Percentiles rank a stretch among this genome's conserved stretches.
phyloP scores from a whole-genome alignment of 2,113 vertebrate genomes.

The Thalassarche chlororhynchos region DNA sequence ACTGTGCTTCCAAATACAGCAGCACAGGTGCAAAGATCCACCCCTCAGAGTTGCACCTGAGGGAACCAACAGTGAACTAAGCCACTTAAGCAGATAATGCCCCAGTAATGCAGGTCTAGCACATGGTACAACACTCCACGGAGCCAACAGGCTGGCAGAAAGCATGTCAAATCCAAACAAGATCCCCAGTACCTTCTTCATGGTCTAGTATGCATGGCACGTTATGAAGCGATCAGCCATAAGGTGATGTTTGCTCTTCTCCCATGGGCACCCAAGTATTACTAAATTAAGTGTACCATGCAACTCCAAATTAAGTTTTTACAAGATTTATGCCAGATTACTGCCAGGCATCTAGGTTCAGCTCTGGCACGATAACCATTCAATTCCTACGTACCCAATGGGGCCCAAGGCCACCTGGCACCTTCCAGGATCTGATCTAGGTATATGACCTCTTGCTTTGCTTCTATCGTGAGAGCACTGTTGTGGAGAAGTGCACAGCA shows the following conservation, averaged over 20 bases:
- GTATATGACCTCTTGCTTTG: neutral
- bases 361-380: neutral
- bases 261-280: neutral
- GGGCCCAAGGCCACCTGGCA: neutral
- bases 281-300: neutral
- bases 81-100: neutral
- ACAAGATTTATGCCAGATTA: neutral
- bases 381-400: neutral
- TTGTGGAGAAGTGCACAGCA: neutral
- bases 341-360: neutral
- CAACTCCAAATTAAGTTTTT: neutral
- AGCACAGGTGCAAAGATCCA: neutral
- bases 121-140: neutral
- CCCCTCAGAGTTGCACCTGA: neutral
- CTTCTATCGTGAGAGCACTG: neutral
- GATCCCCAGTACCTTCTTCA: neutral
- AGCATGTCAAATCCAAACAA: neutral
- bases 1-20: neutral
- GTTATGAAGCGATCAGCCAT: fast-evolving
- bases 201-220: neutral
- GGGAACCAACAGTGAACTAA: neutral
- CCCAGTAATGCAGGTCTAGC: neutral
- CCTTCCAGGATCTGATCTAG: neutral
- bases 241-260: neutral
- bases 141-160: neutral